Percentiles rank a stretch among this genome's conserved stretches.
These are phyloP conservation scores for Apus apus DNA, from an alignment of 2,113 vertebrate genomes.

Conservation along the genomic window DNA sequence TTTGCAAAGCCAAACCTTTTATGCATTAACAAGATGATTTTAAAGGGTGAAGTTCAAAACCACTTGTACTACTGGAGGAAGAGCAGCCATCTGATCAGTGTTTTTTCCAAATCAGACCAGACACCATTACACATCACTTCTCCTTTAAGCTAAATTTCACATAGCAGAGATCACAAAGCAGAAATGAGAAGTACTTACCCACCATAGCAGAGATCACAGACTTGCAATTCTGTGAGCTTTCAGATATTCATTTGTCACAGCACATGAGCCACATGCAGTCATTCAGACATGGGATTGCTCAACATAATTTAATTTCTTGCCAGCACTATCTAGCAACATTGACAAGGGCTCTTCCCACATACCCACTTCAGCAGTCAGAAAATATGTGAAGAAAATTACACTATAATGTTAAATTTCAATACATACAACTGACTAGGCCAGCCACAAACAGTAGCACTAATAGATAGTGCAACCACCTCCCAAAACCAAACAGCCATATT, in stretches of 20 bases:
- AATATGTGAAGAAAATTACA: not conserved
- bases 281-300: not conserved
- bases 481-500: not conserved
- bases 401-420: not conserved
- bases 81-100: not conserved
- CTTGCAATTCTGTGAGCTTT: not conserved
- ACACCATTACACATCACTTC: not conserved
- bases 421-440: not conserved
- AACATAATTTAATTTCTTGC: not conserved
- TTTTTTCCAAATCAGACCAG: not conserved
- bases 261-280: fast-evolving
- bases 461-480: not conserved
- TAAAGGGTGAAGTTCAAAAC: not conserved
- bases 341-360: not conserved
- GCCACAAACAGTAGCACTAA: not conserved
- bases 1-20: not conserved
- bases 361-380: fast-evolving
- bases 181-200: not conserved
- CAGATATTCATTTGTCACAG: not conserved
- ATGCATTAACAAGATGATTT: not conserved
- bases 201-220: not conserved
- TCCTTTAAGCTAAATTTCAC: not conserved
- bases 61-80: not conserved
- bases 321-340: not conserved
- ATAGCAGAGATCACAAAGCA: too few relatives aligned